phyloP scores from a whole-genome alignment of 2,888 invertebrate species.

The Geophilus truncorum region DNA sequence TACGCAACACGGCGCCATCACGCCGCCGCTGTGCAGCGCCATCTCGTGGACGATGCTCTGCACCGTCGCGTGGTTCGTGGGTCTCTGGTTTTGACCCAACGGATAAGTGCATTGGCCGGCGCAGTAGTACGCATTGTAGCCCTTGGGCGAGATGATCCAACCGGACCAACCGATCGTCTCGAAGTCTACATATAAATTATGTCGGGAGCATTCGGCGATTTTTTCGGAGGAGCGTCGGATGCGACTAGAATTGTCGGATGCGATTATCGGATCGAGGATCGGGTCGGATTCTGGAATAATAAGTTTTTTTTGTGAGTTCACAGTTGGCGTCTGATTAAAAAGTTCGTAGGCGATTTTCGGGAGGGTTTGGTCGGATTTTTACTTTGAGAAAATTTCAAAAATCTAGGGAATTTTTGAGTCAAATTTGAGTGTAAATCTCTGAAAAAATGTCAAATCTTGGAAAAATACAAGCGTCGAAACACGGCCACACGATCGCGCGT shows the following conservation, averaged over 20 bases:
- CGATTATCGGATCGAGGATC: neutral
- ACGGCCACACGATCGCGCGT: too few relatives aligned
- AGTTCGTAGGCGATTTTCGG: too few relatives aligned
- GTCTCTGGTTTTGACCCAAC: constrained; percentile 47
- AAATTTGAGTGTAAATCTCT: too few relatives aligned
- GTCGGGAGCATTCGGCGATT: constrained; percentile 41
- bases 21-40: constrained; percentile 45
- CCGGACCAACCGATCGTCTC: constrained; percentile 59
- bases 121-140: constrained; percentile 59
- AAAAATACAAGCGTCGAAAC: too few relatives aligned
- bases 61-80: constrained; percentile 51
- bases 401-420: too few relatives aligned
- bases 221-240: neutral
- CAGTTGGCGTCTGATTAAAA: too few relatives aligned
- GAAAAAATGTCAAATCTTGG: too few relatives aligned
- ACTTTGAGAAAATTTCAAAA: too few relatives aligned
- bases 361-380: too few relatives aligned
- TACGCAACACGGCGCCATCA: constrained; percentile 50
- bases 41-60: constrained; percentile 50
- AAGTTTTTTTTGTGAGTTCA: too few relatives aligned
- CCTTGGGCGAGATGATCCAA: constrained; percentile 59
- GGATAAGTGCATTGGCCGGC: constrained; percentile 56
- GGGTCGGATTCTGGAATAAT: neutral
- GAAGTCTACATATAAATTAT: constrained; percentile 56
- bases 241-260: neutral